Conservation (phyloP, 2,113 vertebrate species). For the Nycticebus coucang region DNA sequence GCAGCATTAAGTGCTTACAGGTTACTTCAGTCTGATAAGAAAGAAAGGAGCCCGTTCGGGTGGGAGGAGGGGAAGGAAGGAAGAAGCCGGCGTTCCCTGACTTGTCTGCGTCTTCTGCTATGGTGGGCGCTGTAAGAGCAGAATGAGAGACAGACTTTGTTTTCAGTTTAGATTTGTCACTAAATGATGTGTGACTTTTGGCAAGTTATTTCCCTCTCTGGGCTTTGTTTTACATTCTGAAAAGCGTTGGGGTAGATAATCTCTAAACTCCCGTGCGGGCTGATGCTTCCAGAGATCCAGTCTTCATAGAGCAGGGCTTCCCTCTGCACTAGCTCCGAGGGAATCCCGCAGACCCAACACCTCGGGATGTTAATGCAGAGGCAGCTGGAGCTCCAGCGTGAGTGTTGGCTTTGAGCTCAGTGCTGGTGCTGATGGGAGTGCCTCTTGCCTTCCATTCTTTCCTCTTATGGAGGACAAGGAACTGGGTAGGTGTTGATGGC, state of each 20-base stretch:
- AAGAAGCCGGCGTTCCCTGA: background rate
- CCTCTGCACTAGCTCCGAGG: fast-evolving
- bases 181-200: background rate
- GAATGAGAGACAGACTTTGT: background rate
- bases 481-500: no score
- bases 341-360: fast-evolving
- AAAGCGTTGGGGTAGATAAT: no score
- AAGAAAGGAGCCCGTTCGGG: background rate
- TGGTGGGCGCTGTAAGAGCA: background rate
- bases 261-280: background rate
- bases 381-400: fast-evolving
- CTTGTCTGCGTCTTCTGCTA: fast-evolving
- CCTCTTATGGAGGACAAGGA: background rate
- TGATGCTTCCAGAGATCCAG: background rate
- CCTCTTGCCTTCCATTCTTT: background rate
- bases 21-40: constrained; percentile 21
- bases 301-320: fast-evolving
- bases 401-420: no score
- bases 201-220: background rate
- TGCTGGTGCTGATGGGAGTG: fast-evolving
- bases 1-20: constrained; percentile 1
- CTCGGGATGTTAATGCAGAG: fast-evolving
- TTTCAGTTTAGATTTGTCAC: background rate
- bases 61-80: background rate
- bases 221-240: background rate